A percentile compares a stretch with the other conserved stretches of the same genome.
Conservation (phyloP, 2,113 vertebrate genomes). For the Atlantisia rogersi region DNA sequence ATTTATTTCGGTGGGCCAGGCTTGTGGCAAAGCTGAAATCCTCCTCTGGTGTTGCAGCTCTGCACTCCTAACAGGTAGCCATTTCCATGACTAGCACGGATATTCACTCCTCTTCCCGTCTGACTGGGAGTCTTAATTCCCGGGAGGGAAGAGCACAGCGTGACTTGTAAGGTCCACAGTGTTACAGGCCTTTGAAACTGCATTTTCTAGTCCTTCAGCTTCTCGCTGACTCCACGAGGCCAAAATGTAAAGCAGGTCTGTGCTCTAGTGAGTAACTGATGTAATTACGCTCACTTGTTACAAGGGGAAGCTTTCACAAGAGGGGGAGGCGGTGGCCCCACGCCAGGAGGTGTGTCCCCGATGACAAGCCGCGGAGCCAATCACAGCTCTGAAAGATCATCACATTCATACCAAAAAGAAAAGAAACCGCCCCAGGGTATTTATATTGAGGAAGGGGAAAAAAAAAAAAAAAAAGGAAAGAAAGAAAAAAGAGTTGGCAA, state of each 20-base stretch:
- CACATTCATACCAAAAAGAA: slow-evolving; percentile 73
- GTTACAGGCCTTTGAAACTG: slow-evolving; percentile 38
- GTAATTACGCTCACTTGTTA: slow-evolving; percentile 74
- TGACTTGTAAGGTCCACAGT: not conserved
- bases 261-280: slow-evolving; percentile 76
- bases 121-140: not conserved
- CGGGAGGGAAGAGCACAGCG: not conserved
- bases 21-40: not conserved
- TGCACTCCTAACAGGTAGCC: not conserved
- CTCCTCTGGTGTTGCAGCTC: not conserved
- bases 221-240: not conserved
- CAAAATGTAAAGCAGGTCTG: slow-evolving; percentile 70
- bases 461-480: not conserved
- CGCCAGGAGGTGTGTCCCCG: slow-evolving; percentile 53
- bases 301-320: slow-evolving; percentile 66
- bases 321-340: slow-evolving; percentile 32
- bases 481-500: not conserved
- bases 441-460: not conserved
- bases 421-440: slow-evolving; percentile 69
- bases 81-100: not conserved
- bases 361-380: slow-evolving; percentile 50
- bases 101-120: not conserved
- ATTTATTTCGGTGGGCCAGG: not conserved
- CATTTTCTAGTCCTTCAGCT: slow-evolving; percentile 44
- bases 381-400: slow-evolving; percentile 66